phyloP scores from a whole-genome alignment of 1,140 invertebrate species.

The Goniozus legneri region DNA sequence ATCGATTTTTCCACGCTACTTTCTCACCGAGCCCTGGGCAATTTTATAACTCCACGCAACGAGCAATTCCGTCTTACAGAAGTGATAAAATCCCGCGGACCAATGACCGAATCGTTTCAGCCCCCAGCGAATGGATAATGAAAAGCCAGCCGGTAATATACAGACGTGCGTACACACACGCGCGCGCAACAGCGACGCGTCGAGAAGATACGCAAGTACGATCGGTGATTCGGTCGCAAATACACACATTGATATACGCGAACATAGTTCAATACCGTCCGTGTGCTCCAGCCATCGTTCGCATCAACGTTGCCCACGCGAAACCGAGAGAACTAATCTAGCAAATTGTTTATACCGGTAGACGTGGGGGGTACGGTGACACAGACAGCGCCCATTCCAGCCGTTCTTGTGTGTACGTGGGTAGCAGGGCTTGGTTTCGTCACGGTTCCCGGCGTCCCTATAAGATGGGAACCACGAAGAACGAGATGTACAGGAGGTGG shows the following conservation, averaged over 20 bases:
- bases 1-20: slow-evolving; percentile 25
- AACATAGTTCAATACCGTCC: background rate
- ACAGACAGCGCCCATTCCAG: background rate
- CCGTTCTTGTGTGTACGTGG: slow-evolving; percentile 4
- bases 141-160: too few relatives aligned
- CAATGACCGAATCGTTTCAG: slow-evolving; percentile 8
- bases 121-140: slow-evolving; percentile 7
- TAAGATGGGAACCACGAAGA: background rate
- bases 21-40: slow-evolving; percentile 9
- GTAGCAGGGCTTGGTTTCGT: background rate
- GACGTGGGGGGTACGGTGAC: background rate
- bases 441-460: background rate
- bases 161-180: too few relatives aligned
- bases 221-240: too few relatives aligned
- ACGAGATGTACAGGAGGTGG: slow-evolving; percentile 3
- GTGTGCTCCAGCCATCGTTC: slow-evolving; percentile 4
- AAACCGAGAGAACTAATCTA: slow-evolving; percentile 12
- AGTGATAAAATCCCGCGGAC: slow-evolving; percentile 33
- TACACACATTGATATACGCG: background rate
- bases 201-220: too few relatives aligned
- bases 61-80: slow-evolving; percentile 36
- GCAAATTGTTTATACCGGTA: slow-evolving; percentile 19
- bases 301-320: slow-evolving; percentile 12
- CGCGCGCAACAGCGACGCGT: too few relatives aligned
- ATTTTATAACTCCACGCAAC: slow-evolving; percentile 39